phyloP scores from a whole-genome alignment of 2,113 vertebrate genomes.

The Xiphorhynchus elegans region DNA sequence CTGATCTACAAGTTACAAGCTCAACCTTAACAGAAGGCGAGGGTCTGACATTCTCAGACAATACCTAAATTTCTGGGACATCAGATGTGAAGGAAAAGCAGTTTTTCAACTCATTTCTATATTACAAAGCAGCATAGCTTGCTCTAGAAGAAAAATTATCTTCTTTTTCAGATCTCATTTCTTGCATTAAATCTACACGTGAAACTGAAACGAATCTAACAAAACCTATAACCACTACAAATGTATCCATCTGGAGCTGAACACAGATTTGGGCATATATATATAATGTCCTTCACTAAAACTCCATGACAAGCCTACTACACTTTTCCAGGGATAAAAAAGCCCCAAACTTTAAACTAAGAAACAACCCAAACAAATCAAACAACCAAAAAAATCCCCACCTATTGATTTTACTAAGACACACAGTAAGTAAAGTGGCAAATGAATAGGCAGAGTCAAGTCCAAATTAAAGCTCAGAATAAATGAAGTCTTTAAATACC shows the following conservation, averaged over 20 bases:
- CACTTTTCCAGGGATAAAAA: not conserved
- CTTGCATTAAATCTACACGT: not conserved
- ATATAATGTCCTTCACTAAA: not conserved
- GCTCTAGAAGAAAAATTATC: not conserved
- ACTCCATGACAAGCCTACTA: not conserved
- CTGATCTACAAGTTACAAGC: not conserved
- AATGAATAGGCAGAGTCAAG: not conserved
- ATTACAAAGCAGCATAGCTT: not conserved
- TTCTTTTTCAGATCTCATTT: not conserved
- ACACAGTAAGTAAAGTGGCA: not conserved
- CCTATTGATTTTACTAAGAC: not conserved
- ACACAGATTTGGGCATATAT: not conserved
- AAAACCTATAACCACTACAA: not conserved
- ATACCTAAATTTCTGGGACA: not conserved
- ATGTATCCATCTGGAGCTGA: not conserved
- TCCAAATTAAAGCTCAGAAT: not conserved
- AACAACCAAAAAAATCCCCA: rapidly evolving
- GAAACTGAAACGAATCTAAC: not conserved
- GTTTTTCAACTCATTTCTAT: not conserved
- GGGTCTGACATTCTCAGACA: not conserved
- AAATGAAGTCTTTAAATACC: not conserved
- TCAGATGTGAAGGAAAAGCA: not conserved
- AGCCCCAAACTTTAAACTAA: not conserved
- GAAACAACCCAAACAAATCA: not conserved
- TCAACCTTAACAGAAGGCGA: not conserved